Evolutionary conservation across 2,888 invertebrate species (phyloP).

Genomic region (Meteorus cinctellus): DNA sequence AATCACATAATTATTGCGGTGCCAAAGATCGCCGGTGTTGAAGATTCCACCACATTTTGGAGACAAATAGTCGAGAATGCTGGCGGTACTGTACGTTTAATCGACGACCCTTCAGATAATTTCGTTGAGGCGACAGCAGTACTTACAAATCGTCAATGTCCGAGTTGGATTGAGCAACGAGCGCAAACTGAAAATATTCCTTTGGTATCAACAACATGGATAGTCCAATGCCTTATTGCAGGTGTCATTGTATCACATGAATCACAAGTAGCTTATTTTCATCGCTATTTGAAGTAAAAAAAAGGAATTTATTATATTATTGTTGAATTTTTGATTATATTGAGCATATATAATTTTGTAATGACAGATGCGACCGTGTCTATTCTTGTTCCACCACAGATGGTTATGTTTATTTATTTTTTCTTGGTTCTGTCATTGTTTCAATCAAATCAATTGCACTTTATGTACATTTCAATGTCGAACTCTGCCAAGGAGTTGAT

Average conservation of each 20-base stretch:
- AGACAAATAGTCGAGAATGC: conserved; percentile 77
- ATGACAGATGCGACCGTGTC: not conserved
- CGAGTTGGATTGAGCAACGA: conserved; percentile 74
- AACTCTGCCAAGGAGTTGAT: not conserved
- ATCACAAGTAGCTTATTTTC: conserved; percentile 76
- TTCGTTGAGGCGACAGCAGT: conserved; percentile 72
- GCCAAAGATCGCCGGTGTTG: conserved; percentile 68
- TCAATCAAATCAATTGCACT: not conserved
- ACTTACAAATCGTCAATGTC: conserved; percentile 79
- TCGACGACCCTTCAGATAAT: conserved; percentile 59
- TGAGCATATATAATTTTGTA: conserved; percentile 4
- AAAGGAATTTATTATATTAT: conserved; percentile 4
- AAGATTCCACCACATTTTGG: conserved; percentile 78
- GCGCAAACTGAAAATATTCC: conserved; percentile 78
- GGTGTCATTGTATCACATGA: conserved; percentile 75
- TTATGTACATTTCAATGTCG: not conserved
- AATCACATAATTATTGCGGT: conserved; percentile 61
- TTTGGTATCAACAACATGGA: conserved; percentile 81
- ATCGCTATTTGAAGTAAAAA: conserved; percentile 71
- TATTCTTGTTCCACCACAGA: not conserved
- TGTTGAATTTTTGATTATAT: not conserved
- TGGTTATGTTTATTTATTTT: conserved; percentile 2
- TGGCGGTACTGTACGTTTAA: conserved; percentile 70
- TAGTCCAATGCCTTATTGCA: conserved; percentile 81
- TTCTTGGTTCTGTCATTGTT: not conserved